Evolutionary conservation across 2,113 vertebrate species (phyloP).

Genomic region (Mellivora capensis): DNA sequence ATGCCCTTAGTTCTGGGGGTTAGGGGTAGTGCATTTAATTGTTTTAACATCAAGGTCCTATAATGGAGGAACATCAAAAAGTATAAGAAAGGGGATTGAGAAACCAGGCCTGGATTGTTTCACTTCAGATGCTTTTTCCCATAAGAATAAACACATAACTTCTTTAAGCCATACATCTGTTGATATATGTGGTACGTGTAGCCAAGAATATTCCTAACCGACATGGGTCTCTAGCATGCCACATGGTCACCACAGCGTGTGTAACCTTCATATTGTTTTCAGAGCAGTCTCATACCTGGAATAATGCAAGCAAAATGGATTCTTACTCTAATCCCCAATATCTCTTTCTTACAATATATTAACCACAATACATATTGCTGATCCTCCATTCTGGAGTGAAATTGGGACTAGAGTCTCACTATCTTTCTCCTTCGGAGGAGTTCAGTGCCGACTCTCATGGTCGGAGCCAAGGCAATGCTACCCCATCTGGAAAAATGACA

Average conservation of each 20-base stretch:
- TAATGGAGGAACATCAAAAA: neutral
- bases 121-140: neutral
- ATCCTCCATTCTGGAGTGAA: neutral
- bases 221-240: neutral
- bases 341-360: neutral
- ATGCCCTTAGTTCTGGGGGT: neutral
- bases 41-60: neutral
- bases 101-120: neutral
- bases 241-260: rapidly evolving
- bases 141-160: neutral
- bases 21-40: neutral
- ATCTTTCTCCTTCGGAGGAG: neutral
- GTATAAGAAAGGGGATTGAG: neutral
- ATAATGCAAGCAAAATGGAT: neutral
- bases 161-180: neutral
- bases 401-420: neutral
- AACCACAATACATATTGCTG: neutral
- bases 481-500: neutral
- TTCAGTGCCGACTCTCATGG: neutral
- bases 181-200: neutral
- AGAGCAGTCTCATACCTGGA: neutral
- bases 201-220: neutral
- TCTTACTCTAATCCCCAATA: neutral
- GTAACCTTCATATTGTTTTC: neutral
- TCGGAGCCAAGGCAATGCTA: neutral